A percentile compares a stretch with the other conserved stretches of the same genome.
Conservation (phyloP, 2,888 invertebrate species). For the Synergus laeviventris region DNA sequence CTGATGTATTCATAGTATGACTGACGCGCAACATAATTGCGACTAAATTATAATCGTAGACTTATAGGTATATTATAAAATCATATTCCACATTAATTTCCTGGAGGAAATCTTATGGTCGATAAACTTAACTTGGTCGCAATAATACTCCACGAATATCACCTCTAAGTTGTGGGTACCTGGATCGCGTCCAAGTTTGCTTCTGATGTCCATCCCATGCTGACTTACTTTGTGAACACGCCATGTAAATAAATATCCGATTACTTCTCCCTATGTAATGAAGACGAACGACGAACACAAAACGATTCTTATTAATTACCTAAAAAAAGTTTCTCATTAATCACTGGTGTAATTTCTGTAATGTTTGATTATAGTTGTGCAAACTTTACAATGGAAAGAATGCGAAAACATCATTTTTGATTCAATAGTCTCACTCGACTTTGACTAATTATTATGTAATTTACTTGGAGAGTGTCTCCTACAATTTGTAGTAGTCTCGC, state of each 20-base stretch:
- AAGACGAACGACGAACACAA: not conserved
- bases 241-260: conserved; percentile 22
- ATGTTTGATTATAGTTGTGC: too few species aligned
- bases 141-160: conserved; percentile 54
- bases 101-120: conserved; percentile 49
- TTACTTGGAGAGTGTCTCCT: not conserved
- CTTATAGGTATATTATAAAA: not conserved
- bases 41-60: not conserved
- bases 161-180: conserved; percentile 46
- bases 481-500: not conserved
- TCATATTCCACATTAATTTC: conserved; percentile 4
- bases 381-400: too few species aligned
- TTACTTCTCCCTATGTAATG: conserved; percentile 12
- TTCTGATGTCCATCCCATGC: conserved; percentile 37
- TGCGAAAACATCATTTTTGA: too few species aligned
- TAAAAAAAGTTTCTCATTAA: not conserved
- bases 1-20: too few species aligned
- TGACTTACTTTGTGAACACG: conserved; percentile 19
- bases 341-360: not conserved
- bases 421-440: not conserved
- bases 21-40: not conserved
- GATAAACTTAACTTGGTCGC: conserved; percentile 53
- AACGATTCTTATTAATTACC: not conserved
- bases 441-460: conserved; percentile 20
- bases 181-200: conserved; percentile 56